phyloP scores from a whole-genome alignment of 2,888 invertebrate genomes.

The Onchidella celtica region DNA sequence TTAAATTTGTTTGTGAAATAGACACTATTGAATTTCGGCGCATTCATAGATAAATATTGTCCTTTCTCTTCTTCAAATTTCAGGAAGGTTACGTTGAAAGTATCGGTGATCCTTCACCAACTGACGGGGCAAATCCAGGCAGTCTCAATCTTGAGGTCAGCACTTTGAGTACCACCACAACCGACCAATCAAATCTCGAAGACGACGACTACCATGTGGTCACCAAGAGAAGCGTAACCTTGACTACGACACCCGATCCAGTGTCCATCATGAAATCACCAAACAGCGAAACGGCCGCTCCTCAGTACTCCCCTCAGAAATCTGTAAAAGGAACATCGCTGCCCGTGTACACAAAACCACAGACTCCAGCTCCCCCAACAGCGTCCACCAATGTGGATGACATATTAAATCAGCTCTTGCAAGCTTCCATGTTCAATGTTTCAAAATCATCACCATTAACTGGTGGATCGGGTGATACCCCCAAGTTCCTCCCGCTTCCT shows the following conservation, averaged over 20 bases:
- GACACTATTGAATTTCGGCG: too few species aligned
- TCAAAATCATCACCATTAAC: not conserved
- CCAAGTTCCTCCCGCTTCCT: too few species aligned
- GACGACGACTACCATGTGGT: slow-evolving; percentile 23
- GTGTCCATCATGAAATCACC: not conserved
- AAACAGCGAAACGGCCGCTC: not conserved
- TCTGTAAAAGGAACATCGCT: slow-evolving; percentile 26
- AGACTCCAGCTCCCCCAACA: not conserved
- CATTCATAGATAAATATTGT: too few species aligned
- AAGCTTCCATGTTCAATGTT: not conserved
- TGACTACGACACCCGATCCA: not conserved
- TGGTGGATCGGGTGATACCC: not conserved
- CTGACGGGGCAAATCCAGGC: not conserved
- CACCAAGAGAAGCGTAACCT: not conserved
- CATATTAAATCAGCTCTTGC: not conserved
- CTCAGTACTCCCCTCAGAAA: slow-evolving; percentile 1
- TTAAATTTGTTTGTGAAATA: too few species aligned
- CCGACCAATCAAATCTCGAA: slow-evolving; percentile 36
- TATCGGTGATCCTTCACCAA: not conserved
- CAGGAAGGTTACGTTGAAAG: slow-evolving; percentile 15
- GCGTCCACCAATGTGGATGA: not conserved
- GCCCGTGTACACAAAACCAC: not conserved
- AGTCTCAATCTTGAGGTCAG: not conserved
- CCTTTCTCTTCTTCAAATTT: too few species aligned
- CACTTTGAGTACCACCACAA: slow-evolving; percentile 6